These are phyloP conservation scores for Macroglossus sobrinus DNA, from an alignment of 2,113 vertebrate species.

Conservation along the genomic window DNA sequence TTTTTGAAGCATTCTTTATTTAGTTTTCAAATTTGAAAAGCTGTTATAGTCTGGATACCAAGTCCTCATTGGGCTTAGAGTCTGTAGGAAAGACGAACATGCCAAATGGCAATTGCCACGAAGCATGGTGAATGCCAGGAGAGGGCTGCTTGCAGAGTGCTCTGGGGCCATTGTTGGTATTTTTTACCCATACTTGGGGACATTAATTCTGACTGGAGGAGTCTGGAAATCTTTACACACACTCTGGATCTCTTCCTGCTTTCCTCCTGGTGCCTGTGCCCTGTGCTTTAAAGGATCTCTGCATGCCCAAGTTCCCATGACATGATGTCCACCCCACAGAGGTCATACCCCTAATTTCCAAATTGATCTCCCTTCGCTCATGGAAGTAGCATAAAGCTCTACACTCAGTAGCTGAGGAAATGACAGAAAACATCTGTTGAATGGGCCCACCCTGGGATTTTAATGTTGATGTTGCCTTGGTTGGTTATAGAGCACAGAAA, in stretches of 20 bases:
- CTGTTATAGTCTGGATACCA: not conserved
- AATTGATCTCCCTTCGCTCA: not conserved
- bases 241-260: not conserved
- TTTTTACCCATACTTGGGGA: not conserved
- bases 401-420: not conserved
- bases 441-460: not conserved
- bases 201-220: not conserved
- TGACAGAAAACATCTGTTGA: not conserved
- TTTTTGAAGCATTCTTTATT: not conserved
- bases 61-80: not conserved
- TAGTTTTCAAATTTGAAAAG: not conserved
- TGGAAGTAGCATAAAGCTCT: accelerated
- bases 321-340: accelerated
- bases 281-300: no score
- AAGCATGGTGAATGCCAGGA: not conserved
- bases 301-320: accelerated
- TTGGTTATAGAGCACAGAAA: not conserved
- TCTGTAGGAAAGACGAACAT: not conserved
- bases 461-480: not conserved
- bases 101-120: accelerated
- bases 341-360: not conserved
- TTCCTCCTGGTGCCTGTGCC: no score
- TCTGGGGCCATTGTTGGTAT: not conserved
- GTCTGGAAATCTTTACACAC: not conserved
- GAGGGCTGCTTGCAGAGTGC: not conserved